Evolutionary conservation across 2,797 vertebrate genomes (phyloP), one percentile per base, ranked within the genome.

Genomic region (Hydrolagus colliei): DNA sequence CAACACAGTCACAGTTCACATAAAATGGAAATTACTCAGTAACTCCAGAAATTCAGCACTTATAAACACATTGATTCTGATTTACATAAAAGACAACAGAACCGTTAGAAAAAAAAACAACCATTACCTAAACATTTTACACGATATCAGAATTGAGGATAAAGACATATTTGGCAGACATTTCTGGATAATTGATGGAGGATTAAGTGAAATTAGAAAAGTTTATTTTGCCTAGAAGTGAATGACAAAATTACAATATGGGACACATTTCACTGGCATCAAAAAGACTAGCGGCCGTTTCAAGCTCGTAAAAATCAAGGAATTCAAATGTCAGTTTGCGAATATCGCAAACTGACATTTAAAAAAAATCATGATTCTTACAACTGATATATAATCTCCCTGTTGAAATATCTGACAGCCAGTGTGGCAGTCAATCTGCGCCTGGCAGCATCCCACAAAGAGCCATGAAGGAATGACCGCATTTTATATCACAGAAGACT

Each of bases 21-120:
- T 68, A 71, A 67, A 82, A 71, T 71, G 79, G 79, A 84, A 84
- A 84, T 84, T 84, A 84, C 79, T 71, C 65, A 84, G 79, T 71
- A 84, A 84, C 79, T 84, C 65, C 79, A 68, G 65, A 71, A 84
- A 71, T 71, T 71, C 65, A 52, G 22, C 79, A 84, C 16, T 71
- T 84, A 84, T 84, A 41, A 82, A 84, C 63, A 68, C 9, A 11
- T 67, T 84, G 18, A 84, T 84, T 71, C 79, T 67, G 68, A 71
- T 84, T 84, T 84, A 84, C 65, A 68, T 35, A 63, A 71, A 65
- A 65, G 35, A 68, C 65, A 11, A 18, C 18, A 32, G 63, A 82
- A n/a, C 63, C 11, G 41, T 18, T 71, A 71, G 79, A 63, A 84
- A 84, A 41, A 68, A 82, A 20, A 68, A 35, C 11, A 62, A 22